Percentiles rank a stretch among this genome's conserved stretches.
phyloP scores from a whole-genome alignment of 2,113 vertebrate genomes.

The Xenus cinereus region DNA sequence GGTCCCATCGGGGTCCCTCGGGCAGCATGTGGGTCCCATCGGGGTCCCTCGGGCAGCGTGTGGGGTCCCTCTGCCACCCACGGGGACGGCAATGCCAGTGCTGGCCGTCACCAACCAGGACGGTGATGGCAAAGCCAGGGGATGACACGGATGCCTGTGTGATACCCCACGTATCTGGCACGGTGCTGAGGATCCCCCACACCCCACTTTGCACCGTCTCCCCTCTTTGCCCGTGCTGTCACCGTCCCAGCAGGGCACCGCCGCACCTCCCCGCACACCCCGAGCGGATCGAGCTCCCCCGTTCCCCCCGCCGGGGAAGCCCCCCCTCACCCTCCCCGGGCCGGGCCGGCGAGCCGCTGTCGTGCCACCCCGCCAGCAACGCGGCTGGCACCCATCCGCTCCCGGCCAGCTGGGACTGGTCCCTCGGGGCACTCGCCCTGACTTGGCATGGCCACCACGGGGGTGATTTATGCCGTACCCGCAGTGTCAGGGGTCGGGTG shows the following conservation, averaged over 20 bases:
- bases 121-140: not conserved
- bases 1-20: too few species aligned
- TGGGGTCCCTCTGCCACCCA: not conserved
- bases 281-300: not conserved
- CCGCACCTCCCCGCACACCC: rapidly evolving
- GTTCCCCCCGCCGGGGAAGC: not conserved
- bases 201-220: not conserved
- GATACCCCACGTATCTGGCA: not conserved
- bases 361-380: not conserved
- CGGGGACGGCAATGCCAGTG: rapidly evolving
- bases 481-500: rapidly evolving
- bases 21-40: rapidly evolving
- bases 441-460: not conserved
- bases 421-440: not conserved
- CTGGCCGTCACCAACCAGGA: not conserved
- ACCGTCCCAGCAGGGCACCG: not conserved
- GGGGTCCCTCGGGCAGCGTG: not conserved
- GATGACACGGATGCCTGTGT: rapidly evolving
- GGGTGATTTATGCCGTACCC: not conserved
- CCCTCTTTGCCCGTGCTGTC: not conserved
- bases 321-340: too few species aligned
- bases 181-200: rapidly evolving
- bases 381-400: not conserved
- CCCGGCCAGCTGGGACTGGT: not conserved
- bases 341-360: not conserved